Percentiles rank a stretch among this genome's conserved stretches.
These are phyloP conservation scores for Alcedo quadribrachys DNA, from an alignment of 2,797 vertebrate species.

Conservation along the genomic window DNA sequence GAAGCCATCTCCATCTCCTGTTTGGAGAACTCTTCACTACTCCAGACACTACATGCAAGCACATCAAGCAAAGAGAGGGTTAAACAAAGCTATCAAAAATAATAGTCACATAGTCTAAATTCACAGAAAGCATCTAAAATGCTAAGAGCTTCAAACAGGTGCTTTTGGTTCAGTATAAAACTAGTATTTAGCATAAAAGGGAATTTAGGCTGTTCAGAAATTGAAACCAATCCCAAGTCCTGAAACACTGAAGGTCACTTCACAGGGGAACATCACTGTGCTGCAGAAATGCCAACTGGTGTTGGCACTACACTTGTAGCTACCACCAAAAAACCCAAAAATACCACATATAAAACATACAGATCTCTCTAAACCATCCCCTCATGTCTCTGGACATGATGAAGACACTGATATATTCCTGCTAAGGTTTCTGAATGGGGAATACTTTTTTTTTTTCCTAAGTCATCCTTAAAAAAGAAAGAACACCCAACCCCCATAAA, in stretches of 20 bases:
- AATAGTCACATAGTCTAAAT: neutral
- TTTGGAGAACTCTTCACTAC: neutral
- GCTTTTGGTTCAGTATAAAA: neutral
- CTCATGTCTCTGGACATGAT: neutral
- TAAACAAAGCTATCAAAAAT: neutral
- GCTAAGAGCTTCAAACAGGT: neutral
- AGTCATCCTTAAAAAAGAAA: neutral
- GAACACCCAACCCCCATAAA: too few species aligned
- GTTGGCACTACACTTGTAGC: neutral
- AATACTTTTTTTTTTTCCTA: neutral
- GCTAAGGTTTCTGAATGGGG: neutral
- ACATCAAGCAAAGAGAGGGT: accelerated
- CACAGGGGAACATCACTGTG: neutral
- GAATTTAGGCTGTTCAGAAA: neutral
- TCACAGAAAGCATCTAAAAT: neutral
- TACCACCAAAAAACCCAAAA: neutral
- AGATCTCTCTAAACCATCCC: neutral
- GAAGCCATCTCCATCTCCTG: neutral
- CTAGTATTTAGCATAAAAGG: neutral
- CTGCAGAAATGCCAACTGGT: neutral
- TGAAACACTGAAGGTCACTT: accelerated
- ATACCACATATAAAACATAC: neutral
- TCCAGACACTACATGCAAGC: neutral
- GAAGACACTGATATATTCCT: neutral
- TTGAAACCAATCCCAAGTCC: neutral